phyloP scores from a whole-genome alignment of 2,113 vertebrate genomes.

The Mustelus asterias region DNA sequence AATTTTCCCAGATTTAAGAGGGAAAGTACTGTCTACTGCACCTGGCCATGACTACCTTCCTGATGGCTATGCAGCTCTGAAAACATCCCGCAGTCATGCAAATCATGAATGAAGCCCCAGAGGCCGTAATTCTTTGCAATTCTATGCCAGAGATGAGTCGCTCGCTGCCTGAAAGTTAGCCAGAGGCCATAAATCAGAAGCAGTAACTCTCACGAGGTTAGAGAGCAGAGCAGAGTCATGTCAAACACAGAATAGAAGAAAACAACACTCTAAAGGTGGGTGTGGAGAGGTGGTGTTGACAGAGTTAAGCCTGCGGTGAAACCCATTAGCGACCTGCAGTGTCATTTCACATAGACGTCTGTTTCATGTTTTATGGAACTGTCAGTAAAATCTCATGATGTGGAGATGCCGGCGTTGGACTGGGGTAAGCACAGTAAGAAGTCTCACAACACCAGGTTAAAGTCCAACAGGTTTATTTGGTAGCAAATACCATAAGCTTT shows the following conservation, averaged over 20 bases:
- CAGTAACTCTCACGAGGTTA: neutral
- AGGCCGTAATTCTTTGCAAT: neutral
- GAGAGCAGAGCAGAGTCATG: neutral
- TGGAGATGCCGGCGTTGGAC: no score
- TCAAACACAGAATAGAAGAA: neutral
- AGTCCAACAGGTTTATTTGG: no score
- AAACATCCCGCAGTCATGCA: neutral
- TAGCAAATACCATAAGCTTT: no score
- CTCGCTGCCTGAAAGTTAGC: neutral
- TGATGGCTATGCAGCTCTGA: neutral
- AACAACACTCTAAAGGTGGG: neutral
- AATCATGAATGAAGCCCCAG: neutral
- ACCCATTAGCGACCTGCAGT: neutral
- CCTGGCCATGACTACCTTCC: neutral
- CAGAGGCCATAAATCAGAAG: neutral
- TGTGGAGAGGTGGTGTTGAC: neutral
- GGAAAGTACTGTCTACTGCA: neutral
- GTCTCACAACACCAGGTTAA: no score
- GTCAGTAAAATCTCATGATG: conserved; percentile 2
- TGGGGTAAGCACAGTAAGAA: no score
- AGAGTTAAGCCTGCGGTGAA: neutral
- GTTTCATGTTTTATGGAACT: neutral
- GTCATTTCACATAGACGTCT: neutral
- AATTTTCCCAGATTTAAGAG: neutral
- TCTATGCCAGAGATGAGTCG: neutral